Base-by-base conservation (phyloP, 2,113 vertebrate genomes). In the Stomatorhinus ivindoensis region DNA sequence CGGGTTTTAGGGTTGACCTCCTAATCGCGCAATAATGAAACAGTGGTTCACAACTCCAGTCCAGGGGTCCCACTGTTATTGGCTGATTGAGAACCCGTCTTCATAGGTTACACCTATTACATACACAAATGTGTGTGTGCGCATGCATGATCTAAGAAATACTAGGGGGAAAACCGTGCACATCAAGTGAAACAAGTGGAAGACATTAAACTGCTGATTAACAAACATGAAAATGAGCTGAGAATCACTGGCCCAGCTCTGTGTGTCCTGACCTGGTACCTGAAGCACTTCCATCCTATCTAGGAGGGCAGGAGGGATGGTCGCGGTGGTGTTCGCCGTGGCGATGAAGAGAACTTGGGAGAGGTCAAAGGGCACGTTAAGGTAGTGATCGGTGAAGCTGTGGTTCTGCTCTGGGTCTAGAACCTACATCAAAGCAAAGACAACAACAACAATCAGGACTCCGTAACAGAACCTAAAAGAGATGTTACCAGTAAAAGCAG, bases 321-420 rank as follows among this genome's bases (percentile, higher is more conserved):
- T 98, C 0, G 97, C 96, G 0, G 96, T 99, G 2, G 96, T 97
- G 92, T 99, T 99, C 76, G 98, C 98, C 0, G 98, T 99, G 65
- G 98, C 98, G 50, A 99, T 99, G 87, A 99, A 99, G 76, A 99
- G 97, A 65, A 99, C 98, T 95, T 99, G 98, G 46, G 98, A 99
- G 91, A 99, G 96, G 94, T 99, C 98, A 91, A 99, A 99, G 89
- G 98, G 95, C 88, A 99, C 97, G 0, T 99, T 99, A 24, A 99
- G 96, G 93, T 99, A 99, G 93, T 99, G 98, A 90, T 99, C 98
- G 0, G 98, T 99, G 95, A 99, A 99, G 94, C 97, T 97, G 94
- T 99, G 97, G 92, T 99, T 99, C 92, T 99, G 98, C 91, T 99
- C 98, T 0, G 98, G 98, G 93, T 99, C 98, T 93, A 99, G 92